Conservation (phyloP, 2,888 invertebrate species). For the Macaria liturata region DNA sequence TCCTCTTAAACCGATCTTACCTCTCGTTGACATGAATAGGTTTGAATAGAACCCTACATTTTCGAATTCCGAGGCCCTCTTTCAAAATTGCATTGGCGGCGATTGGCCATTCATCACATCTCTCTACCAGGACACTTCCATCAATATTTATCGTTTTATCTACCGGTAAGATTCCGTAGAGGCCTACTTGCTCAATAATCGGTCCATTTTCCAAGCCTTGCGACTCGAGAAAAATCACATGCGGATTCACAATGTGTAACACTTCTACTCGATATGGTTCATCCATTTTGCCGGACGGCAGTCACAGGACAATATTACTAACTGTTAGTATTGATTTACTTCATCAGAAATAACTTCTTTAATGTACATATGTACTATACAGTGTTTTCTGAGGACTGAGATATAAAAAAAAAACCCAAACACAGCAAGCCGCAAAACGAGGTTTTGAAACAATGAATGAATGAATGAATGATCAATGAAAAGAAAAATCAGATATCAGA, state of each 20-base stretch:
- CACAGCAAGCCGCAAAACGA: too few species aligned
- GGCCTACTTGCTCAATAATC: conserved; percentile 19
- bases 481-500: too few species aligned
- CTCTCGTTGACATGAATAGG: conserved; percentile 13
- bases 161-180: conserved; percentile 17
- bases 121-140: conserved; percentile 6
- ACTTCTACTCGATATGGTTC: conserved; percentile 15
- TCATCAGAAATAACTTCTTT: too few species aligned
- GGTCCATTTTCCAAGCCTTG: background rate
- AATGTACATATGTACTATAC: too few species aligned
- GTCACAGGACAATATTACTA: background rate
- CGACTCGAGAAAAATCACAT: conserved; percentile 17
- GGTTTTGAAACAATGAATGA: too few species aligned
- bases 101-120: conserved; percentile 15
- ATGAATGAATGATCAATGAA: too few species aligned
- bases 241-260: conserved; percentile 18
- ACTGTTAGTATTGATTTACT: background rate
- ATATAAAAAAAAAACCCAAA: too few species aligned
- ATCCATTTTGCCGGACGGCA: conserved; percentile 10
- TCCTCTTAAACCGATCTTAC: conserved; percentile 2
- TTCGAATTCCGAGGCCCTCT: conserved; percentile 12
- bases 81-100: conserved; percentile 7
- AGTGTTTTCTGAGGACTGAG: too few species aligned
- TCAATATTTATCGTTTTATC: conserved; percentile 19
- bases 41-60: conserved; percentile 8